These are phyloP conservation scores for Trichogramma pretiosum DNA, from an alignment of 1,140 invertebrate species.

Conservation along the genomic window DNA sequence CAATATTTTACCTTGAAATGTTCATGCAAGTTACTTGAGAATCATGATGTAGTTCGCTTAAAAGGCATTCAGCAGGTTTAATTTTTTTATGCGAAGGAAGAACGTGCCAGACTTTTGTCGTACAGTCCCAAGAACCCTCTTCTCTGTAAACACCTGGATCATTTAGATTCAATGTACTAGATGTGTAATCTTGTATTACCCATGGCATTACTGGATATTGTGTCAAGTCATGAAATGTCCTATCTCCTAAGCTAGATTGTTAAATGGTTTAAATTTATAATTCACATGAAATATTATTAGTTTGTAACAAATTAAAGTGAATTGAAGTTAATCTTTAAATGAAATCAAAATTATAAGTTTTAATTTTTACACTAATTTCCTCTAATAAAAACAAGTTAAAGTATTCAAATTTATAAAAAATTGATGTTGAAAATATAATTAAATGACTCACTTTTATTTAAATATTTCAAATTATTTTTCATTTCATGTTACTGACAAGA, in stretches of 20 bases:
- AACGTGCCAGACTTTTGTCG: constrained; percentile 61
- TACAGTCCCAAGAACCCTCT: constrained; percentile 73
- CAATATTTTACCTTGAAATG: constrained; percentile 33
- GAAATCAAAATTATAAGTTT: too few relatives aligned
- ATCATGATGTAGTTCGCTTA: constrained; percentile 66
- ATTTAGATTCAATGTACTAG: constrained; percentile 56
- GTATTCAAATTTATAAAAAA: too few relatives aligned
- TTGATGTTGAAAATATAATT: too few relatives aligned
- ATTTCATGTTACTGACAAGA: too few relatives aligned
- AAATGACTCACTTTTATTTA: too few relatives aligned
- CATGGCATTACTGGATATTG: constrained; percentile 89
- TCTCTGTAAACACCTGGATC: constrained; percentile 67
- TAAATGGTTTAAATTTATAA: too few relatives aligned
- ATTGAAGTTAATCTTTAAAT: too few relatives aligned
- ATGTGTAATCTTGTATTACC: constrained; percentile 75
- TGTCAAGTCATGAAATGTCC: constrained; percentile 83
- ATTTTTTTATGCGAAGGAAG: constrained; percentile 45
- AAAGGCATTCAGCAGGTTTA: constrained; percentile 49
- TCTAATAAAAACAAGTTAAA: too few relatives aligned
- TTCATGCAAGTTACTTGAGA: constrained; percentile 57
- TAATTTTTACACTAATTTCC: too few relatives aligned
- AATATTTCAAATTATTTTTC: too few relatives aligned
- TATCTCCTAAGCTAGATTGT: constrained; percentile 77
- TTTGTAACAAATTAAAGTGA: too few relatives aligned
- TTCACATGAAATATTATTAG: too few relatives aligned